Base-by-base conservation (phyloP, 1,140 invertebrate species). In the Cydia fagiglandana region DNA sequence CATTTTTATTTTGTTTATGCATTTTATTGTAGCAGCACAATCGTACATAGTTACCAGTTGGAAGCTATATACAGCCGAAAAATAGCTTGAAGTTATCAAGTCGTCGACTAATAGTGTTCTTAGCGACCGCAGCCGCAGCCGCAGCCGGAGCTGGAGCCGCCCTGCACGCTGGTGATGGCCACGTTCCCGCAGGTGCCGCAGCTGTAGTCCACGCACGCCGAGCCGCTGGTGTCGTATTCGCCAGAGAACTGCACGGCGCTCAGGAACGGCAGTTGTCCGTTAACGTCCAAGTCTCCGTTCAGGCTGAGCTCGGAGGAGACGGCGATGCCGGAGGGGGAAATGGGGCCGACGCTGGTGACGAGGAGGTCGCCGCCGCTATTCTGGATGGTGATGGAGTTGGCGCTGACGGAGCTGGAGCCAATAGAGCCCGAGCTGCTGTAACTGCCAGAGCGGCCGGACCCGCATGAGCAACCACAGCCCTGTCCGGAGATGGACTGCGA, bases 241-340 rank as follows among this genome's bases (percentile, higher is more conserved):
- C 75, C 75, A 0, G 66, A 64, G 50, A 75, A 24, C 15, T 38
- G 0, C 24, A 75, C 64, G 24, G 75, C 75, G n/a, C 64, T 64
- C 61, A 75, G 28, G 17, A 68, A 66, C 24, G 75, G 75, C 47
- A 70, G 34, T 7, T 66, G 24, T 4, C 75, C 75, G 13, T 20
- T 10, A 12, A 75, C 64, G 9, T 13, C 24, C 20, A 75, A 41
- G 45, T 53, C 9, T 13, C 74, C 74, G 24, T 2, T 15, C 24
- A 75, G 24, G 30, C 7, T 30, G 17, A 41, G 30, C 1, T 66
- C 45, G 28, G 73, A 28, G 41, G 66, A 38, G 13, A 75, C 75
- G 24, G 47, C 6, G 45, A 70, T 53, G n/a, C 77, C 68, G 24
- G 24, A 34, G 41, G 75, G 61, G 56, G 78, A 53, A 41, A 74